Conservation (phyloP, 2,797 vertebrate species). For the Danionella dracula region DNA sequence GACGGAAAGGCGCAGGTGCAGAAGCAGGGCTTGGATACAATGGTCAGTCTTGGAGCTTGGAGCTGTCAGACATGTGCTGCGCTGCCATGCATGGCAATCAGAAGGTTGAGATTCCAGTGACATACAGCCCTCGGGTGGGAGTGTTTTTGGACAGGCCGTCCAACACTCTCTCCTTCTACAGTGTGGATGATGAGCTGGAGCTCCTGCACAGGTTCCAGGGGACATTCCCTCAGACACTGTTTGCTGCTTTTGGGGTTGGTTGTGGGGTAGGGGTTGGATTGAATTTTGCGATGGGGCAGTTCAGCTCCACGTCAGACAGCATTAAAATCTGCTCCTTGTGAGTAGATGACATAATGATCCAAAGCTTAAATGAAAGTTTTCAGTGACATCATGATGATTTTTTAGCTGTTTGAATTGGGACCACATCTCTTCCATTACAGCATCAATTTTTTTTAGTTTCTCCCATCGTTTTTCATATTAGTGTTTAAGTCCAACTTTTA, state of each 20-base stretch:
- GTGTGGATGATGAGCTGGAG: conserved; percentile 64
- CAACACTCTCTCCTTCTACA: conserved; percentile 63
- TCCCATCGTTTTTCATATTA: too few species aligned
- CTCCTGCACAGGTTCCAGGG: conserved; percentile 65
- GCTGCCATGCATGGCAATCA: conserved; percentile 68
- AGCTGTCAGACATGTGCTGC: conserved; percentile 74
- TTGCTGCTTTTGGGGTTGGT: conserved; percentile 70
- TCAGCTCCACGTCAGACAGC: conserved; percentile 64
- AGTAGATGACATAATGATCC: conserved; percentile 16
- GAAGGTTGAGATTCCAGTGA: conserved; percentile 66
- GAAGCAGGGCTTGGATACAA: conserved; percentile 72
- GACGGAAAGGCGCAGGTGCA: conserved; percentile 63
- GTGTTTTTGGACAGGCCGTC: conserved; percentile 61
- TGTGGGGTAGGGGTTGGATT: conserved; percentile 70
- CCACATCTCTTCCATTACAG: too few species aligned
- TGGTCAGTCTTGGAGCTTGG: conserved; percentile 73
- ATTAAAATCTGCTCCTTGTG: conserved; percentile 70
- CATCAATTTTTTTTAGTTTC: too few species aligned
- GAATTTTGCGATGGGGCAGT: conserved; percentile 72
- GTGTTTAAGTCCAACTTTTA: too few species aligned
- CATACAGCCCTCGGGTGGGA: conserved; percentile 70
- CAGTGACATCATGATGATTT: too few species aligned
- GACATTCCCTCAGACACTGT: conserved; percentile 65
- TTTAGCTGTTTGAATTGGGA: too few species aligned
- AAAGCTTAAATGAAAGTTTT: too few species aligned